Evolutionary conservation across 2,888 invertebrate genomes (phyloP).

Genomic region (Apomyelois bistriatella): DNA sequence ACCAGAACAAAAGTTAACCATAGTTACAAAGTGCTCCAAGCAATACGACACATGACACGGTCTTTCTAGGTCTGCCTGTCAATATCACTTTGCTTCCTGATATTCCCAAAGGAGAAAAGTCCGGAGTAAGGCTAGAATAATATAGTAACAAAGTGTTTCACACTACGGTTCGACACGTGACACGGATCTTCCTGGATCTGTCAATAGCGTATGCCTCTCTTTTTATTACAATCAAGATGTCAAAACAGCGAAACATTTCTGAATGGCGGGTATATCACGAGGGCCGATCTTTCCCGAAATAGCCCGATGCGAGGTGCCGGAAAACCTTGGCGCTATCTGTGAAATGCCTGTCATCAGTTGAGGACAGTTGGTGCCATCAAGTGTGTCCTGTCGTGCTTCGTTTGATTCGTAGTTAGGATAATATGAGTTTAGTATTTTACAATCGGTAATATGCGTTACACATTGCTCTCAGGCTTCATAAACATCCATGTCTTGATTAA

Average conservation of each 20-base stretch:
- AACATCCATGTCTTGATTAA: no score
- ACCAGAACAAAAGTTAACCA: no score
- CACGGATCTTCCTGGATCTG: not conserved
- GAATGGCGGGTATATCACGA: not conserved
- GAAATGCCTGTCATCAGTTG: not conserved
- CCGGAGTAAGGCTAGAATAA: no score
- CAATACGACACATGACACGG: no score
- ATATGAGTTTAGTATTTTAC: not conserved
- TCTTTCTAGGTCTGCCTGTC: no score
- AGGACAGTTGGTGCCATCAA: not conserved
- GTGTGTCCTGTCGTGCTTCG: not conserved
- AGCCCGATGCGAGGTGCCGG: not conserved
- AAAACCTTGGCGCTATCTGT: not conserved
- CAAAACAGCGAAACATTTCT: not conserved
- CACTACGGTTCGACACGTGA: no score
- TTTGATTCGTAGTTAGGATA: not conserved
- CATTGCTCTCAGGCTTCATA: no score
- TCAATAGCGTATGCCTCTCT: not conserved
- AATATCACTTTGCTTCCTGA: no score
- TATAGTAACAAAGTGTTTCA: no score
- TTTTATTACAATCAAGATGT: not conserved
- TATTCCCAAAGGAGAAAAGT: no score
- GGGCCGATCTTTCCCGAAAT: slow-evolving; percentile 1
- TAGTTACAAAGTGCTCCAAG: no score
- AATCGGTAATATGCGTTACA: not conserved